These are phyloP conservation scores for Scaptomyza cyrtandrae DNA, from an alignment of 2,888 invertebrate genomes.

Conservation along the genomic window DNA sequence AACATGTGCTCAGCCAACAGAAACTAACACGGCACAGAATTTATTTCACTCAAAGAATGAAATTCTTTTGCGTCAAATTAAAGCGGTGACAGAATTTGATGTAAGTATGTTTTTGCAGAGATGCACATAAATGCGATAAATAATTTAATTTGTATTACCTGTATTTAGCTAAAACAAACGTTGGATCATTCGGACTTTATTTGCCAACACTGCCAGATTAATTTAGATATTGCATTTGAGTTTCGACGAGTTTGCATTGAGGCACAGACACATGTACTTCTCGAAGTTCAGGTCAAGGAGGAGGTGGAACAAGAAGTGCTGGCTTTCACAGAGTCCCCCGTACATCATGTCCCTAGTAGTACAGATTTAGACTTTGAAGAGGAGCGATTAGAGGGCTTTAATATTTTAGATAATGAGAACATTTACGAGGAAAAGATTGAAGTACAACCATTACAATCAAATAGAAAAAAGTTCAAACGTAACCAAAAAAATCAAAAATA, in stretches of 20 bases:
- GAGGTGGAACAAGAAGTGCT: conserved; percentile 11
- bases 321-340: background rate
- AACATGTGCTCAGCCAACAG: conserved; percentile 48
- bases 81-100: conserved; percentile 39
- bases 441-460: conserved; percentile 13
- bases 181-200: conserved; percentile 47
- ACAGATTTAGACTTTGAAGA: conserved; percentile 13
- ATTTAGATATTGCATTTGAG: conserved; percentile 51
- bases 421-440: conserved; percentile 31
- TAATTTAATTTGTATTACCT: background rate
- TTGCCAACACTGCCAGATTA: conserved; percentile 41
- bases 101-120: conserved; percentile 22
- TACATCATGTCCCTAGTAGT: background rate
- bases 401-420: conserved; percentile 23
- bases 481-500: conserved; percentile 8
- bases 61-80: conserved; percentile 41
- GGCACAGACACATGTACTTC: conserved; percentile 30
- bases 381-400: conserved; percentile 24
- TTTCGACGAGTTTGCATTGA: conserved; percentile 57
- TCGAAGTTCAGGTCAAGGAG: conserved; percentile 25
- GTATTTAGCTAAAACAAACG: conserved; percentile 30
- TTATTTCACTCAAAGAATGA: conserved; percentile 40
- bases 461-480: background rate
- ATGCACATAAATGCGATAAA: background rate
- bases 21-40: conserved; percentile 18